Conservation (phyloP, 2,113 vertebrate genomes). For the Murina feae region DNA sequence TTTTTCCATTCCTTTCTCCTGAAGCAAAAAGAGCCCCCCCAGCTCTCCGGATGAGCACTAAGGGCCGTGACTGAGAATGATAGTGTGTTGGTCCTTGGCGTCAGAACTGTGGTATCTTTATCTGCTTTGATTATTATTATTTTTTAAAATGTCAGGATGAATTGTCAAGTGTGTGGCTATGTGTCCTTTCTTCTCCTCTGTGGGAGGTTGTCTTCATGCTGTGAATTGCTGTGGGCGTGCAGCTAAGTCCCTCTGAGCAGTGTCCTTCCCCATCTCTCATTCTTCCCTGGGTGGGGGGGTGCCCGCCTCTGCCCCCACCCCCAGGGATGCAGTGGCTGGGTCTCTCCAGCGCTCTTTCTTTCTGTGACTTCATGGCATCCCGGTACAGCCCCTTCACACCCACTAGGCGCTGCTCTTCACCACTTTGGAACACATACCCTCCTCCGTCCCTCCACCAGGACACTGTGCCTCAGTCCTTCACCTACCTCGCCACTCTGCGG, state of each 20-base stretch:
- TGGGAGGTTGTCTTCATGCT: constrained; percentile 51
- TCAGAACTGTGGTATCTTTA: constrained; percentile 72
- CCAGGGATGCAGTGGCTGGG: not conserved
- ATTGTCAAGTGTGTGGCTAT: not conserved
- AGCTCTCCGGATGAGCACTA: constrained; percentile 60
- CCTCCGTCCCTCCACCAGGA: not conserved
- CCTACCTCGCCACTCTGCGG: constrained; percentile 52
- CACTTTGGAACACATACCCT: not conserved
- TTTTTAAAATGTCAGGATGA: constrained; percentile 48
- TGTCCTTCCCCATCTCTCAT: not conserved
- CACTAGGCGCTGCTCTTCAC: not conserved
- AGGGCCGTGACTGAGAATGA: constrained; percentile 67
- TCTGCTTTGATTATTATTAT: constrained; percentile 36
- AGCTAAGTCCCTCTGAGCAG: not conserved
- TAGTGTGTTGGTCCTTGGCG: constrained; percentile 47
- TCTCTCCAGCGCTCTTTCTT: not conserved
- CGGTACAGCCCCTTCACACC: not conserved
- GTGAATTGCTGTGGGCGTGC: constrained; percentile 40
- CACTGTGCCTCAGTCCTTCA: constrained; percentile 35
- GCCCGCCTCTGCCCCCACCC: not conserved
- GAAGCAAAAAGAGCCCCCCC: not conserved
- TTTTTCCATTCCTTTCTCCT: constrained; percentile 63
- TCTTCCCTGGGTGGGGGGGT: not conserved
- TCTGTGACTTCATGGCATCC: not conserved
- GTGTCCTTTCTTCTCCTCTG: not conserved